These are phyloP conservation scores for Caiman crocodilus DNA, from an alignment of 2,797 vertebrate species.

Conservation along the genomic window DNA sequence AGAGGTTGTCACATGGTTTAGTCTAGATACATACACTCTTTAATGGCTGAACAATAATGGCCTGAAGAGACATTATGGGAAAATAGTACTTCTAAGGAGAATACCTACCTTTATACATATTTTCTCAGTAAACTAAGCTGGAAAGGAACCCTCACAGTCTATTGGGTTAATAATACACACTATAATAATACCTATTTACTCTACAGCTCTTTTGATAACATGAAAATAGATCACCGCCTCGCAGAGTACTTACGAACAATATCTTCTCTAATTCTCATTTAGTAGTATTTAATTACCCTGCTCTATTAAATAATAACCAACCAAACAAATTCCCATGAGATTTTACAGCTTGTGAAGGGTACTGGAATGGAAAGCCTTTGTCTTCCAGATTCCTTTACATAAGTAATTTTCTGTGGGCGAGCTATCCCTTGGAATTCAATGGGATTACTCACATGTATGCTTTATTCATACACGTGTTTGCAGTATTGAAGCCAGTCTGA, in stretches of 20 bases:
- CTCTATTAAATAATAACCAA: not conserved
- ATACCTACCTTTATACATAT: not conserved
- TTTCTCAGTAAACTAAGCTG: not conserved
- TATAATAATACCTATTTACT: not conserved
- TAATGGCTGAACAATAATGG: not conserved
- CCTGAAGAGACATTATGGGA: constrained; percentile 8
- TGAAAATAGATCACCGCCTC: not conserved
- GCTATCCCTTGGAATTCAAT: not conserved
- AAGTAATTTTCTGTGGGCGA: not conserved
- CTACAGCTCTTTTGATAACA: not conserved
- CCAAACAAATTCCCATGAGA: not conserved
- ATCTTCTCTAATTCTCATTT: not conserved
- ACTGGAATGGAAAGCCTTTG: not conserved
- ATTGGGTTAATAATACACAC: not conserved
- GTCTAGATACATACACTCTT: not conserved
- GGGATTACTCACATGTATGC: rapidly evolving
- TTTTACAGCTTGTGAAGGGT: not conserved
- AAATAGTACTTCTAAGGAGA: not conserved
- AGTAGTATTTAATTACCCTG: not conserved
- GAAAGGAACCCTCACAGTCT: not conserved
- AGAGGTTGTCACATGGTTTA: not conserved
- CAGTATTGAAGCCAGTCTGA: not conserved
- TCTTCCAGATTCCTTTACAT: not conserved
- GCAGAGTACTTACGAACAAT: not conserved
- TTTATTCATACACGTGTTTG: not conserved